These are phyloP conservation scores for Squalus acanthias DNA, from an alignment of 2,797 vertebrate species.

Conservation along the genomic window DNA sequence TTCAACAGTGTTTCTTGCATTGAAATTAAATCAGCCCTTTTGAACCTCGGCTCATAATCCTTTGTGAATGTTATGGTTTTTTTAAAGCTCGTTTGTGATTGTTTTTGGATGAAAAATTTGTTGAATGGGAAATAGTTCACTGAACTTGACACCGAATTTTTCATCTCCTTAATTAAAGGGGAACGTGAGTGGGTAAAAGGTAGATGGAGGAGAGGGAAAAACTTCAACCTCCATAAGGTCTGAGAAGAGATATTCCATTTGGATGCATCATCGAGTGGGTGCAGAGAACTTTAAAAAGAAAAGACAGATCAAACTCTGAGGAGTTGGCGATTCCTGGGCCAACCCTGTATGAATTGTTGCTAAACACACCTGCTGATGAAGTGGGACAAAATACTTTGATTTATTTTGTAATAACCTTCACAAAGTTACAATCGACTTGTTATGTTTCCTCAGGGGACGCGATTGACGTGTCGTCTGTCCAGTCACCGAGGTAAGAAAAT, in stretches of 20 bases:
- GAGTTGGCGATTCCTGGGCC: neutral
- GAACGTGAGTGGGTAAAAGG: neutral
- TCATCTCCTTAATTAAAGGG: neutral
- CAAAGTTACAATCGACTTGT: neutral
- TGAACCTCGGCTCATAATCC: no score
- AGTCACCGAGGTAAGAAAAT: neutral
- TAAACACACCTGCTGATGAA: neutral
- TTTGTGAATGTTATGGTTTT: no score
- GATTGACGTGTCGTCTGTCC: neutral
- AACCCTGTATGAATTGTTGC: neutral
- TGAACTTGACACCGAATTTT: neutral
- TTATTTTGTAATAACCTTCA: neutral
- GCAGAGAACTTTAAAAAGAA: neutral
- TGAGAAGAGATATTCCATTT: neutral
- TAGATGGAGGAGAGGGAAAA: neutral
- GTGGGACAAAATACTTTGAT: neutral
- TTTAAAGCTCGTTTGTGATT: no score
- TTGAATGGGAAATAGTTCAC: neutral
- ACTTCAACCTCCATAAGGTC: neutral
- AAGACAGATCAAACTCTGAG: neutral
- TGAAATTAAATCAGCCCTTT: no score
- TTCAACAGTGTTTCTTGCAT: no score
- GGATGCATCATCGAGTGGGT: neutral
- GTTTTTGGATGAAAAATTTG: neutral
- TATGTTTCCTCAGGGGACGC: neutral